phyloP scores from a whole-genome alignment of 1,140 invertebrate species.

The Caenorhabditis inopinata region DNA sequence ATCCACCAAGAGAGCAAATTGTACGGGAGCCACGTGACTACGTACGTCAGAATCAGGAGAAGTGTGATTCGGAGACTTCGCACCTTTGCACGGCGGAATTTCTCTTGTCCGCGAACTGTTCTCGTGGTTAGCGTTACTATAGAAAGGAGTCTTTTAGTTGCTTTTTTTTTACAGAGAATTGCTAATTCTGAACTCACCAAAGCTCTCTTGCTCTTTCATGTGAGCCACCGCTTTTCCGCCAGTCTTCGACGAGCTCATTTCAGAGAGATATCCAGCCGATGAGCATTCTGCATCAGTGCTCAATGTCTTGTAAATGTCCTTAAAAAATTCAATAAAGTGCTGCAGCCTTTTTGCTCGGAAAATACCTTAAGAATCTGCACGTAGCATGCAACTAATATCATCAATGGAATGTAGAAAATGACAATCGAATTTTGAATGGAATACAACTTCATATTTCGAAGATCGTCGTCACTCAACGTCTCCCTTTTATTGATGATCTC shows the following conservation, averaged over 20 bases:
- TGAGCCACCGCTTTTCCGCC: conserved; percentile 17
- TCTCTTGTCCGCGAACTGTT: conserved; percentile 45
- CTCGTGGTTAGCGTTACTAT: background rate
- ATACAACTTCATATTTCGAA: conserved; percentile 46
- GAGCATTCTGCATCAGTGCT: conserved; percentile 25
- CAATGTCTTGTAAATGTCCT: conserved; percentile 44
- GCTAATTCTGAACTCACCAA: background rate
- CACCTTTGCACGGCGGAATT: conserved; percentile 47
- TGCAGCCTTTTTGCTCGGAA: too few relatives aligned
- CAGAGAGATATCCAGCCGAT: conserved; percentile 35
- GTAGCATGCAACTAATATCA: conserved; percentile 47
- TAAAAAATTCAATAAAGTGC: background rate
- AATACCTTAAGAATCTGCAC: conserved; percentile 48
- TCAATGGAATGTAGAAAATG: conserved; percentile 47
- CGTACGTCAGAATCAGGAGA: conserved; percentile 48
- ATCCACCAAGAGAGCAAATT: conserved; percentile 50
- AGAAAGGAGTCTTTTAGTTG: background rate
- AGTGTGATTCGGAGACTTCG: conserved; percentile 50
- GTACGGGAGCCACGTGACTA: conserved; percentile 51
- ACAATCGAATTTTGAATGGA: conserved; percentile 30
- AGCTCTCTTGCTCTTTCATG: conserved; percentile 39
- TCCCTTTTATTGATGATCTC: conserved; percentile 34
- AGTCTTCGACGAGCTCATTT: conserved; percentile 38
- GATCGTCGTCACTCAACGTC: conserved; percentile 24
- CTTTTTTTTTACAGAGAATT: background rate